These are phyloP conservation scores for Symphodus melops DNA, from an alignment of 2,113 vertebrate species.

Conservation along the genomic window DNA sequence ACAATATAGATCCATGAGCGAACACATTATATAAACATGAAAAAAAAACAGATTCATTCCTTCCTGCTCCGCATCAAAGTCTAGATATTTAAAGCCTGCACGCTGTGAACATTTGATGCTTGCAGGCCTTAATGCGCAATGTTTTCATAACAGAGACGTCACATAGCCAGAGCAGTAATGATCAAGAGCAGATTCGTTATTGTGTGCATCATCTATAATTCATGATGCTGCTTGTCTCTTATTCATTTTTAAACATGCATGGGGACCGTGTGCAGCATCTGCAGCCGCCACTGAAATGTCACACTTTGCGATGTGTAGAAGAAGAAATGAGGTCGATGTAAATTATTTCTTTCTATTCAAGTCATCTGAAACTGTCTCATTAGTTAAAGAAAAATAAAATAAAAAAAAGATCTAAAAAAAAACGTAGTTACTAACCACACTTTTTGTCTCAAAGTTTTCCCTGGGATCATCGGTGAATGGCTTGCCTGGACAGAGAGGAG, in stretches of 20 bases:
- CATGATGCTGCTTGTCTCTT: slow-evolving; percentile 3
- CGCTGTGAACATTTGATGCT: background rate
- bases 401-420: too few relatives aligned
- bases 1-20: background rate
- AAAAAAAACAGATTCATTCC: background rate
- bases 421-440: too few relatives aligned
- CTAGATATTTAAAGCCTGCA: background rate
- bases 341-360: background rate
- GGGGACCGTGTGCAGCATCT: background rate
- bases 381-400: too few relatives aligned
- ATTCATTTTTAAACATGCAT: slow-evolving; percentile 33
- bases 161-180: background rate
- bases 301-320: slow-evolving; percentile 1
- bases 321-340: slow-evolving; percentile 10
- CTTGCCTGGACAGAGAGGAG: too few relatives aligned
- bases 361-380: background rate
- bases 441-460: too few relatives aligned
- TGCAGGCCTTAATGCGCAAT: background rate
- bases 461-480: too few relatives aligned
- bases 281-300: slow-evolving; percentile 5
- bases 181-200: slow-evolving; percentile 17
- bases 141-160: background rate
- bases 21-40: background rate
- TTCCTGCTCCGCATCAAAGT: background rate
- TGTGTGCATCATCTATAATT: slow-evolving; percentile 14